These are phyloP conservation scores for Staurois parvus DNA, from an alignment of 2,797 vertebrate species.

Conservation along the genomic window DNA sequence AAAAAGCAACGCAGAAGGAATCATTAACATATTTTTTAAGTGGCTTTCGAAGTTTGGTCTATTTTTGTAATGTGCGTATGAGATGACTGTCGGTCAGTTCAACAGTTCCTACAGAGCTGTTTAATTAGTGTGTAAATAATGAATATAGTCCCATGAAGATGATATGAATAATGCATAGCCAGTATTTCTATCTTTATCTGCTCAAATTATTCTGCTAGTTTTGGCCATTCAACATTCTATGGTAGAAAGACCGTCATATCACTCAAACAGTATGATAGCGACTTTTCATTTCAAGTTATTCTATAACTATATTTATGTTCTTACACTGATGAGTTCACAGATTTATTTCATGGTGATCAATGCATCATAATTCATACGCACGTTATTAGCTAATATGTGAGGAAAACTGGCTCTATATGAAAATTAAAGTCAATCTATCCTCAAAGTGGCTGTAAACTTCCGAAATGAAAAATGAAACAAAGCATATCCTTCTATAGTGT, in stretches of 20 bases:
- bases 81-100: constrained; percentile 10
- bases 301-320: constrained; percentile 24
- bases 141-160: constrained; percentile 49
- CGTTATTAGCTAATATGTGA: neutral
- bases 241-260: neutral
- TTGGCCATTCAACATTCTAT: constrained; percentile 18
- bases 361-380: neutral
- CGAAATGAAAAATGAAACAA: no score
- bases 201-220: constrained; percentile 21
- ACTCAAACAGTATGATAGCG: constrained; percentile 24
- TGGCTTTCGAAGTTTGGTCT: constrained; percentile 16
- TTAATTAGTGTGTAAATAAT: constrained; percentile 61
- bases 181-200: constrained; percentile 49
- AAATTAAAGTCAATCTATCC: neutral
- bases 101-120: constrained; percentile 32
- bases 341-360: neutral
- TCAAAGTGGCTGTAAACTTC: no score
- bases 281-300: constrained; percentile 40
- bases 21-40: neutral
- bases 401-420: neutral
- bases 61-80: constrained; percentile 6
- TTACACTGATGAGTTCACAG: neutral
- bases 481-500: no score
- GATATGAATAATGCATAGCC: constrained; percentile 52
- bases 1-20: neutral